Evolutionary conservation across 2,797 vertebrate genomes (phyloP).

Genomic region (Typhlichthys eigenmanni): DNA sequence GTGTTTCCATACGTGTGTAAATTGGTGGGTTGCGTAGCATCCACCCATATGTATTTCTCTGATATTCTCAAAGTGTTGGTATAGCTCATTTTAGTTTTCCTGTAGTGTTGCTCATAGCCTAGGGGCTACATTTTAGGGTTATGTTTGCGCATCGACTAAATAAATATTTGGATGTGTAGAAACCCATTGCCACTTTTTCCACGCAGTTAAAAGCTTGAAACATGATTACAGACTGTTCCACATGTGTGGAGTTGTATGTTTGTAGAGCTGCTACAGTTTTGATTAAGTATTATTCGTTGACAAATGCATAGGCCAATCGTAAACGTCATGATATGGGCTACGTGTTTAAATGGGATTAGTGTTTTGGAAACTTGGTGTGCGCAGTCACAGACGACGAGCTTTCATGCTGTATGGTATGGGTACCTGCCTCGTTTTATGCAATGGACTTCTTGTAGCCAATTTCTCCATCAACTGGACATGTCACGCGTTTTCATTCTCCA

Average conservation of each 20-base stretch:
- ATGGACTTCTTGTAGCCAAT: background rate
- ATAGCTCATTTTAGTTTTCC: background rate
- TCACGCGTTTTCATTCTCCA: background rate
- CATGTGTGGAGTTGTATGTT: too few relatives aligned
- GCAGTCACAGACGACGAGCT: conserved; percentile 5
- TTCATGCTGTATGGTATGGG: conserved; percentile 50
- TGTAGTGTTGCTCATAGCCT: background rate
- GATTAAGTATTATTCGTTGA: too few relatives aligned
- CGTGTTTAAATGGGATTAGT: too few relatives aligned
- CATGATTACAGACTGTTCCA: too few relatives aligned
- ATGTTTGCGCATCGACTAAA: conserved; percentile 30
- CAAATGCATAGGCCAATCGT: too few relatives aligned
- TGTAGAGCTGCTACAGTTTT: too few relatives aligned
- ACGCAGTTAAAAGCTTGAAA: conserved; percentile 9
- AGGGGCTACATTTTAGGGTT: background rate
- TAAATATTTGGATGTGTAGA: conserved; percentile 7
- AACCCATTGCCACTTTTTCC: background rate
- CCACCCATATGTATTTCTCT: background rate
- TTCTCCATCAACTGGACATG: conserved; percentile 26
- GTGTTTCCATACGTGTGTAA: conserved; percentile 9
- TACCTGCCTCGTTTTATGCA: conserved; percentile 56
- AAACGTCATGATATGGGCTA: too few relatives aligned
- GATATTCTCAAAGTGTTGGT: conserved; percentile 16
- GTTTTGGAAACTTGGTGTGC: too few relatives aligned
- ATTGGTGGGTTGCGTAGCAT: conserved; percentile 41